A percentile compares a stretch with the other conserved stretches of the same genome.
Conservation (phyloP, 2,888 invertebrate genomes). For the Drosophila siamana region DNA sequence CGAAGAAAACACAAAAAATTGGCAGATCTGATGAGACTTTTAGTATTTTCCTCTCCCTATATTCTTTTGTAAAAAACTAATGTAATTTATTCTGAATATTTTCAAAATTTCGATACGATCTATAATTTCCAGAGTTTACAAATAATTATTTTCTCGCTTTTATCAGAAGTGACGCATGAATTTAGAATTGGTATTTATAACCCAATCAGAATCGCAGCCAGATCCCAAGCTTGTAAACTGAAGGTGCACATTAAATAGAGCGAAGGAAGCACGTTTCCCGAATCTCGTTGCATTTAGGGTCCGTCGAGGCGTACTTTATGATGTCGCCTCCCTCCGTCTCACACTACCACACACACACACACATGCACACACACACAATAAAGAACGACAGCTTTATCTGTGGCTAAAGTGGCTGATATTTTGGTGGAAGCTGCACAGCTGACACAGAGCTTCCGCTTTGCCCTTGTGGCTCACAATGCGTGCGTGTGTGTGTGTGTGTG, state of each 20-base stretch:
- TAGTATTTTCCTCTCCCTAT: no score
- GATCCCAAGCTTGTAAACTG: constrained; percentile 1
- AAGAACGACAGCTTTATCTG: constrained; percentile 74
- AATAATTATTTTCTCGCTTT: no score
- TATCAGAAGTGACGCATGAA: no score
- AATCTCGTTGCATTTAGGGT: constrained; percentile 51
- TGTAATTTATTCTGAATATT: no score
- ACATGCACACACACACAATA: constrained; percentile 22
- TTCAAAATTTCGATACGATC: no score
- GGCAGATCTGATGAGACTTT: no score
- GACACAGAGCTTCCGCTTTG: constrained; percentile 52
- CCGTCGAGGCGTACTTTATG: constrained; percentile 64
- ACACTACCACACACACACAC: background rate
- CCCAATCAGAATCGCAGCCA: constrained; percentile 11
- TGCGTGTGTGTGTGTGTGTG: background rate
- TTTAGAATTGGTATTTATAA: background rate
- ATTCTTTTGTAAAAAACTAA: no score
- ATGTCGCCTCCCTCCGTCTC: constrained; percentile 27
- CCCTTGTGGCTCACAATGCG: constrained; percentile 28
- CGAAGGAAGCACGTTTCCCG: constrained; percentile 44
- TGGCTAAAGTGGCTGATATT: constrained; percentile 76
- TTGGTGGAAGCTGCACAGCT: constrained; percentile 59
- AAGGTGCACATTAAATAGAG: constrained; percentile 36
- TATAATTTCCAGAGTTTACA: no score
- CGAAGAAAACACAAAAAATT: no score